These are phyloP conservation scores for Grallaria varia DNA, from an alignment of 2,113 vertebrate species.

Conservation along the genomic window DNA sequence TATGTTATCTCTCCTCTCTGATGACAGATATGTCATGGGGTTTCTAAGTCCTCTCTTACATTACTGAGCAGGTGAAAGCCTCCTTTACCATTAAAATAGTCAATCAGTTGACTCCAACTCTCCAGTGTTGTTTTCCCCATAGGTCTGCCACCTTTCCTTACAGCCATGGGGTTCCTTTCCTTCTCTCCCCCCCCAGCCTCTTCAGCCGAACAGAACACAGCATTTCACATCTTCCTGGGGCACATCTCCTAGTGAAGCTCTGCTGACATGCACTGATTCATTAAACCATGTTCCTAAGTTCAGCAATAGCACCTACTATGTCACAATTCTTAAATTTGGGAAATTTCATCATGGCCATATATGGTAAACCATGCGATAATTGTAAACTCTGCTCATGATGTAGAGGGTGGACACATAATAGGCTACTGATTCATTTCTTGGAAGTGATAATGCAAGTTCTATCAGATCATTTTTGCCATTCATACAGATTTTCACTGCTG, in stretches of 20 bases:
- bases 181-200: background rate
- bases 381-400: background rate
- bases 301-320: background rate
- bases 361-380: background rate
- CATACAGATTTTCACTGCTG: background rate
- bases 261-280: background rate
- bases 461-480: background rate
- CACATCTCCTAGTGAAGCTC: background rate
- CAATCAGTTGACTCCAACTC: background rate
- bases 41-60: background rate
- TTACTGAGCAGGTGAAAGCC: background rate
- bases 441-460: background rate
- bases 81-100: background rate
- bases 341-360: background rate
- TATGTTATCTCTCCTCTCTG: background rate
- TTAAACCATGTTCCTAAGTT: background rate
- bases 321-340: background rate
- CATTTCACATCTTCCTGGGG: background rate
- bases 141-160: background rate
- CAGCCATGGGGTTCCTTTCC: accelerated
- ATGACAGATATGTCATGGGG: background rate
- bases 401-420: background rate
- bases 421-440: background rate
- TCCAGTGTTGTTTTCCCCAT: background rate
- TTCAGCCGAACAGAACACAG: background rate